Percentiles rank a stretch among this genome's conserved stretches.
Conservation (phyloP, 2,888 invertebrate species). For the Gastracanthus pulcherrimus region DNA sequence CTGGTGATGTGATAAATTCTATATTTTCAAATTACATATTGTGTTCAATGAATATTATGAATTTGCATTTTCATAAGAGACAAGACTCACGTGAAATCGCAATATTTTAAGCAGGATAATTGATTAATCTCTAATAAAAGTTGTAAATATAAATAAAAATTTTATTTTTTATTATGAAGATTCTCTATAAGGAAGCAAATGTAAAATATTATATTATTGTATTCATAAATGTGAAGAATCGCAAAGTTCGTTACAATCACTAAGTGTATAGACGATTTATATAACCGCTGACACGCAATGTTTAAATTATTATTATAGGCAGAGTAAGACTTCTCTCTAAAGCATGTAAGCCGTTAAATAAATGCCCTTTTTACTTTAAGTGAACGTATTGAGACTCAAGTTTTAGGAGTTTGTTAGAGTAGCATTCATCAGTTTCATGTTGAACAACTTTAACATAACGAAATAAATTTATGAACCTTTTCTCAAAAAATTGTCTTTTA, state of each 20-base stretch:
- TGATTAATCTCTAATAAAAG: conserved; percentile 1
- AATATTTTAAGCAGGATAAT: conserved; percentile 4
- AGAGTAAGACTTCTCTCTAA: conserved; percentile 18
- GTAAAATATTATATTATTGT: conserved; percentile 35
- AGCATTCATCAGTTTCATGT: conserved; percentile 33
- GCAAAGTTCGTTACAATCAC: conserved; percentile 26
- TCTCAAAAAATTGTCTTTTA: conserved; percentile 36
- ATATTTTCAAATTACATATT: background rate
- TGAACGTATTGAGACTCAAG: conserved; percentile 14
- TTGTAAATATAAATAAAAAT: conserved; percentile 31
- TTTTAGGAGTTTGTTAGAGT: conserved; percentile 34
- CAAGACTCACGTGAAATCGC: background rate
- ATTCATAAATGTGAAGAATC: conserved; percentile 27
- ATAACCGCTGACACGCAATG: conserved; percentile 1
- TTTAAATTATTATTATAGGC: conserved; percentile 33
- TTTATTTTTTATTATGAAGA: conserved; percentile 24
- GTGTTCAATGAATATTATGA: conserved; percentile 8
- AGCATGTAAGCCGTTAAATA: conserved; percentile 35
- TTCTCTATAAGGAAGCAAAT: conserved; percentile 54
- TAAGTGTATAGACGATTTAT: conserved; percentile 44
- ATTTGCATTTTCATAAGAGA: background rate
- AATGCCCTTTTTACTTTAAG: conserved; percentile 37
- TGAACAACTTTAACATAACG: conserved; percentile 17
- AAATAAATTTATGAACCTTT: conserved; percentile 51
- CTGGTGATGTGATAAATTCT: background rate